Conservation (phyloP, 2,113 vertebrate species). For the Balaenoptera acutorostrata region DNA sequence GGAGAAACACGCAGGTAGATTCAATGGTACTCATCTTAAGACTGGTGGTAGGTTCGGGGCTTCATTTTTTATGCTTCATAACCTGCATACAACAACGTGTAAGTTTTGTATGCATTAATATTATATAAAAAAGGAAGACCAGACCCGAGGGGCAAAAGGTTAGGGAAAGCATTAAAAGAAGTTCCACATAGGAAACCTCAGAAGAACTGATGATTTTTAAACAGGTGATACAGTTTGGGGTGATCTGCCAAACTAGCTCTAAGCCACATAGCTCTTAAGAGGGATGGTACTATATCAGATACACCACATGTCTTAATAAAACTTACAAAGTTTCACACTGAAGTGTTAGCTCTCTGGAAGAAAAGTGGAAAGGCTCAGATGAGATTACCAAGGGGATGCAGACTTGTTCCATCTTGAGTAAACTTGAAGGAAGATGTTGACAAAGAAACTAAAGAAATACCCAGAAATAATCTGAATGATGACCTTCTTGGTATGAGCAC, state of each 20-base stretch:
- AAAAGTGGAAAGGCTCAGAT: slow-evolving; percentile 1
- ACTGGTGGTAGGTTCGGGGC: not conserved
- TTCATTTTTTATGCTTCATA: slow-evolving; percentile 28
- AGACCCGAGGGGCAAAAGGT: not conserved
- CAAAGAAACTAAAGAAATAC: slow-evolving; percentile 33
- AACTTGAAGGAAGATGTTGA: slow-evolving; percentile 8
- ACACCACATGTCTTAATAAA: not conserved
- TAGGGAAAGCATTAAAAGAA: slow-evolving; percentile 7
- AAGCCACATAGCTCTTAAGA: not conserved
- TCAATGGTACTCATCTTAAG: not conserved
- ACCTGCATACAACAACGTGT: not conserved
- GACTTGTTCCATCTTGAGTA: not conserved
- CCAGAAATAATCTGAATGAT: slow-evolving; percentile 14
- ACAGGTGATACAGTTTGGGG: not conserved
- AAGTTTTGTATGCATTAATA: slow-evolving; percentile 13
- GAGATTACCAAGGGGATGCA: slow-evolving; percentile 3
- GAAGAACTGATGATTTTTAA: not conserved
- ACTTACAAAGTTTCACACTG: not conserved
- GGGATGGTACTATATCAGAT: not conserved
- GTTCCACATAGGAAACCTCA: not conserved
- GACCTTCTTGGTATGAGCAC: not conserved
- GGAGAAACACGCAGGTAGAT: not conserved
- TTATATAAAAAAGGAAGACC: slow-evolving; percentile 14
- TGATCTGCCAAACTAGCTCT: not conserved
- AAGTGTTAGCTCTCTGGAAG: slow-evolving; percentile 1